Percentiles rank a stretch among this genome's conserved stretches.
These are phyloP conservation scores for Myocastor coypus DNA, from an alignment of 2,113 vertebrate species.

Conservation along the genomic window DNA sequence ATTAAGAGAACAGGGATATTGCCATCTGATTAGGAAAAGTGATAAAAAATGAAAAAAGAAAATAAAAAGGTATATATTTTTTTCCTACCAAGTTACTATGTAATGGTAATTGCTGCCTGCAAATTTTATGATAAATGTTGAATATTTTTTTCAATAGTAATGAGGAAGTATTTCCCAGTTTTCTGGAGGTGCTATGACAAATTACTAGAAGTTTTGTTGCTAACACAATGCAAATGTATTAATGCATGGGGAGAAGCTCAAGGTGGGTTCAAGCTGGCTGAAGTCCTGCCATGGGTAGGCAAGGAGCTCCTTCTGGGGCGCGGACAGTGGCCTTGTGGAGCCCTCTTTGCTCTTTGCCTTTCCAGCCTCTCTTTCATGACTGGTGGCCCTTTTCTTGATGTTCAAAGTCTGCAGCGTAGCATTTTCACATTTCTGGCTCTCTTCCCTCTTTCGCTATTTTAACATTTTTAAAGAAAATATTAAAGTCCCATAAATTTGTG, in stretches of 20 bases:
- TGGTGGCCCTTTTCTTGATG: neutral
- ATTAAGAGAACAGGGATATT: conserved; percentile 54
- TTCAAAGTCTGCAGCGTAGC: neutral
- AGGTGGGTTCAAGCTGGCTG: neutral
- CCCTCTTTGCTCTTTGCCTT: neutral
- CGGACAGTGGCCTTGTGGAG: neutral
- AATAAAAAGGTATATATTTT: too few relatives aligned
- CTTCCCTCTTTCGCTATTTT: neutral
- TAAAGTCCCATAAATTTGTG: neutral
- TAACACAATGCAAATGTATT: neutral
- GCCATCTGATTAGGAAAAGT: conserved; percentile 54
- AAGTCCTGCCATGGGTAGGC: neutral
- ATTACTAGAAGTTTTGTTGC: neutral
- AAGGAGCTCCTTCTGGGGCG: neutral
- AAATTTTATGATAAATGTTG: neutral
- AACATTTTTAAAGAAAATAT: neutral
- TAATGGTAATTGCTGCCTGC: neutral
- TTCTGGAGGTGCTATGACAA: neutral
- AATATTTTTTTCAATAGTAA: neutral
- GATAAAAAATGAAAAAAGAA: neutral
- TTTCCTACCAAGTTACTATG: neutral
- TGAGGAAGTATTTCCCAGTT: neutral
- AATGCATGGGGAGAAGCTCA: neutral
- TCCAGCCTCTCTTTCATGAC: neutral
- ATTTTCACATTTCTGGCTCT: neutral